Percentiles rank a stretch among this genome's conserved stretches.
phyloP scores from a whole-genome alignment of 1,140 invertebrate genomes.

The Drosophila mauritiana region DNA sequence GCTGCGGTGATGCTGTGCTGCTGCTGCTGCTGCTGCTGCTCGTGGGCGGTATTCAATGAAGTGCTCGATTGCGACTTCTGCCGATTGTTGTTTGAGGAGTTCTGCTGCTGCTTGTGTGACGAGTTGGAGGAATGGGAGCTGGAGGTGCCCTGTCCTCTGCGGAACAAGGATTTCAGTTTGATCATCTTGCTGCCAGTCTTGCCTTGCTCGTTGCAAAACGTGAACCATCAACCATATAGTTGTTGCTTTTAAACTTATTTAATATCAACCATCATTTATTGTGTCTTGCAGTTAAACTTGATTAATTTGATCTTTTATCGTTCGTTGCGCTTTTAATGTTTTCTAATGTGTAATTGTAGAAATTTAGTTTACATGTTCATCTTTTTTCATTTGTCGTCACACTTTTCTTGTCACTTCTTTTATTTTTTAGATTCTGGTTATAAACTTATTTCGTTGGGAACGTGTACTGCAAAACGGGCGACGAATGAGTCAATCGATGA shows the following conservation, averaged over 20 bases:
- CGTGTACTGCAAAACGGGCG: slow-evolving; percentile 35
- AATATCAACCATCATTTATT: neutral
- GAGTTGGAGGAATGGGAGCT: slow-evolving; percentile 75
- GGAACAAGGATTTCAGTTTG: slow-evolving; percentile 92
- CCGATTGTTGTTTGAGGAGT: slow-evolving; percentile 74
- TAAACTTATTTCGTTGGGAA: neutral
- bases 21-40: slow-evolving; percentile 53
- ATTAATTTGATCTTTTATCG: neutral
- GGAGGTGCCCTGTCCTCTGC: slow-evolving; percentile 88
- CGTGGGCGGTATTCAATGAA: slow-evolving; percentile 76
- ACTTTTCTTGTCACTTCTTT: slow-evolving; percentile 6
- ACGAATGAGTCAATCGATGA: slow-evolving; percentile 10
- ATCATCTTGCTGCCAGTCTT: slow-evolving; percentile 86
- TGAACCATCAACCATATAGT: slow-evolving; percentile 57
- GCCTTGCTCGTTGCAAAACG: slow-evolving; percentile 47
- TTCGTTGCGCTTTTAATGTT: neutral
- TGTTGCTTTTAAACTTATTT: neutral
- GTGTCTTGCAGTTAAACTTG: too few species aligned
- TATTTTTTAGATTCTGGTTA: slow-evolving; percentile 29
- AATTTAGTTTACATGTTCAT: too few species aligned
- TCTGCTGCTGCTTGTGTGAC: slow-evolving; percentile 65
- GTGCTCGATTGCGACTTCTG: slow-evolving; percentile 80
- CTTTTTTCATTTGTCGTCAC: slow-evolving; percentile 14
- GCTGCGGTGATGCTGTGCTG: slow-evolving; percentile 39
- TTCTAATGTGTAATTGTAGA: neutral